Evolutionary conservation across 2,888 invertebrate genomes (phyloP), one percentile per base, ranked within the genome.

Genomic region (Pachydiplax longipennis): DNA sequence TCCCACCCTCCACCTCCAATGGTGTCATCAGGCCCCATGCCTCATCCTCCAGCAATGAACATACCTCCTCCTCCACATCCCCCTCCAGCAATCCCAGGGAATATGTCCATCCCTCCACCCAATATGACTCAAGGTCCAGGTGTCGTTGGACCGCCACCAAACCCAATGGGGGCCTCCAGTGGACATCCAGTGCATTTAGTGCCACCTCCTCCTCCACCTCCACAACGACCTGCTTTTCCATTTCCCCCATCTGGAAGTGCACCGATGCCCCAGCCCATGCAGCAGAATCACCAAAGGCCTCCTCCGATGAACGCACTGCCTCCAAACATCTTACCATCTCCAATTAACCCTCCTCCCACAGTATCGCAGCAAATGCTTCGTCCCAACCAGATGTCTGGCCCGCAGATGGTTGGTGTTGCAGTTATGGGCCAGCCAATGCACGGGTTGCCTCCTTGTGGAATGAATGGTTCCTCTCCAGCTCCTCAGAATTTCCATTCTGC

Each of bases 211-310:
- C 93, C 93, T 2, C 92, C 93, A 0, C 93, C 93, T 53, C 93
- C 93, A 81, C 92, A 83, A 31, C 90, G 80, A 44, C 81, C 91
- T 2, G 93, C 93, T 3, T 92, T 93, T 13, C 93, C 93, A 0
- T 93, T 96, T 37, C 95, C 95, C 2, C 96, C 96, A 0, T 95
- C 95, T 90, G 95, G 95, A 91, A 92, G 96, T 90, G 96, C 95
- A 92, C 95, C 95, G 92, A 96, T 96, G 91, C 95, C 95, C 12
- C 95, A 95, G 92, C 95, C 95, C 0, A 95, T 96, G 92, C 96
- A 96, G 83, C 93, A 96, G 92, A 96, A 96, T 92, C 94, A 95
- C 90, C 94, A 95, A 92, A 95, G 95, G 92, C 95, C 95, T 92
- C 95, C 96, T 3, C 94, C 94, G 35, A 94, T 95, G 2, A 93